Evolutionary conservation across 2,113 vertebrate genomes (phyloP).

Genomic region (Bothrops jararaca): DNA sequence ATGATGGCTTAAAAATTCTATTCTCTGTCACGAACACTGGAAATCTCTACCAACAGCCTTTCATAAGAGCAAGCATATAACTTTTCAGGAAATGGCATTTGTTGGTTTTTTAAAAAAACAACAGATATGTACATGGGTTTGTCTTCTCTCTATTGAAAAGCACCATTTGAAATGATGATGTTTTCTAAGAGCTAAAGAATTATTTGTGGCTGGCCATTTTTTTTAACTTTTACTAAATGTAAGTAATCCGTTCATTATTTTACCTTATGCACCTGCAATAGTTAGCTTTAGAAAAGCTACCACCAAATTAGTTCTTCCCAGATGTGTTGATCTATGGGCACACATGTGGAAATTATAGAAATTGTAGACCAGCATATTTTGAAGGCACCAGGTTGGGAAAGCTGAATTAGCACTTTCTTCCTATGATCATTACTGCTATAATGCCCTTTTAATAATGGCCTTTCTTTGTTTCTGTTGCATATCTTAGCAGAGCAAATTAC

Average conservation of each 20-base stretch:
- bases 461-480: background rate
- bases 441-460: background rate
- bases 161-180: background rate
- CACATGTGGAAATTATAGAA: background rate
- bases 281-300: background rate
- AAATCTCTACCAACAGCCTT: background rate
- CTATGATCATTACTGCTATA: background rate
- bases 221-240: background rate
- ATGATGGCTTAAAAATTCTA: background rate
- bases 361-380: background rate
- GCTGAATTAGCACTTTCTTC: background rate
- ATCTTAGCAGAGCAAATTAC: background rate
- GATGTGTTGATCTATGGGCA: background rate
- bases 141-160: background rate
- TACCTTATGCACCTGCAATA: no score
- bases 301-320: background rate
- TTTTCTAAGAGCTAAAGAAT: background rate
- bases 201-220: background rate
- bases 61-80: background rate
- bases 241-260: background rate
- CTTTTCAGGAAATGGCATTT: background rate
- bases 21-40: background rate
- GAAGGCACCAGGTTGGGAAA: background rate
- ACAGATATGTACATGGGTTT: background rate
- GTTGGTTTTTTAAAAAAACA: background rate